Conservation (phyloP, 2,797 vertebrate genomes). For the Sphaeramia orbicularis region DNA sequence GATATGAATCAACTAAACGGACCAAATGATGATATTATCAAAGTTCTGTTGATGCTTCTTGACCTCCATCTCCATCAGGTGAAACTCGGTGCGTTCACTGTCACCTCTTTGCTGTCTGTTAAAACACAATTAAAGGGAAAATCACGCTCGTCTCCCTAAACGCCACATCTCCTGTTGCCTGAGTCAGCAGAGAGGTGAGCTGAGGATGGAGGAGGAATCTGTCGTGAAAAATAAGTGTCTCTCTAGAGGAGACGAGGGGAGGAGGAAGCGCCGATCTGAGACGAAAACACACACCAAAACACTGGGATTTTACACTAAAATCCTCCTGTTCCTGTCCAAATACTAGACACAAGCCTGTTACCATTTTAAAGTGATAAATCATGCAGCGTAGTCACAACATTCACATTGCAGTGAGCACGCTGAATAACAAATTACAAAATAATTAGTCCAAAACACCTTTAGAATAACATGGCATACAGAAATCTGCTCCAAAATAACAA, state of each 20-base stretch:
- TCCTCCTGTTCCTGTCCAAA: no score
- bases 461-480: neutral
- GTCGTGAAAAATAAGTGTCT: conserved; percentile 43
- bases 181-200: conserved; percentile 65
- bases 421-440: conserved; percentile 10
- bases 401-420: conserved; percentile 14
- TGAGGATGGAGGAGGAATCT: conserved; percentile 25
- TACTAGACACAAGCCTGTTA: no score
- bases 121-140: conserved; percentile 75
- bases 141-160: conserved; percentile 44
- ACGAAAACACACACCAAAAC: neutral
- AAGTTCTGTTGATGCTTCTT: neutral
- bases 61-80: conserved; percentile 5
- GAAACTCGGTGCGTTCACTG: conserved; percentile 51
- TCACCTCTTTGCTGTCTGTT: conserved; percentile 57
- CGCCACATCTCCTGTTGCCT: conserved; percentile 45
- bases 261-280: neutral
- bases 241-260: conserved; percentile 39
- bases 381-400: conserved; percentile 36
- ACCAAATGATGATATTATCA: no score
- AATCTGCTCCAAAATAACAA: neutral
- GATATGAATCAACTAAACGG: no score
- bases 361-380: conserved; percentile 33
- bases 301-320: neutral
- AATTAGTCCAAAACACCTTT: neutral